Evolutionary conservation across 2,888 invertebrate species (phyloP).

Genomic region (Mimachlamys varia): DNA sequence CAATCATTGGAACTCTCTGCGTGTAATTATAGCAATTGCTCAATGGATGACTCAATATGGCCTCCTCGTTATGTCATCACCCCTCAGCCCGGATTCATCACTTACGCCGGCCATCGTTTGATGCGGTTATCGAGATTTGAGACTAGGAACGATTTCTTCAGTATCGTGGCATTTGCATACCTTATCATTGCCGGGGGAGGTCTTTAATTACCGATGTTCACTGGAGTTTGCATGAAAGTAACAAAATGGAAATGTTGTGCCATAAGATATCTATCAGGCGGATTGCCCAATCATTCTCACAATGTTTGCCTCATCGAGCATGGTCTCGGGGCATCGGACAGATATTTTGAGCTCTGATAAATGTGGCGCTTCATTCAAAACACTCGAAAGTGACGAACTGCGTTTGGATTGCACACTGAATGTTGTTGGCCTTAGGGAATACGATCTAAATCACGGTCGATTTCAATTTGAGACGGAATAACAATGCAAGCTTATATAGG

Average conservation of each 20-base stretch:
- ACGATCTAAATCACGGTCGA: neutral
- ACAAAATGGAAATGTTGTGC: slow-evolving; percentile 36
- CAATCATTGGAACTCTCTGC: slow-evolving; percentile 12
- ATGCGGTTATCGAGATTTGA: slow-evolving; percentile 31
- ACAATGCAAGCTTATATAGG: neutral
- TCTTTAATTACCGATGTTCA: slow-evolving; percentile 29
- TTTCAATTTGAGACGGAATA: neutral
- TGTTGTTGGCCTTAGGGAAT: neutral
- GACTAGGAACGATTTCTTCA: slow-evolving; percentile 7
- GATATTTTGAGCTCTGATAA: neutral
- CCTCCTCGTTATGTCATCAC: neutral
- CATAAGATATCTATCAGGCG: slow-evolving; percentile 25
- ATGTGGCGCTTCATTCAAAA: neutral
- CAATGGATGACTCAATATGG: slow-evolving; percentile 24
- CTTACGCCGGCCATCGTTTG: neutral
- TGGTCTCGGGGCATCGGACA: slow-evolving; percentile 16
- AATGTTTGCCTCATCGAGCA: slow-evolving; percentile 8
- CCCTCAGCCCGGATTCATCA: neutral
- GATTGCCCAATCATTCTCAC: slow-evolving; percentile 14
- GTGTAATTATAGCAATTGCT: neutral
- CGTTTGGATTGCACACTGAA: neutral
- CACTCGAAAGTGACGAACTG: neutral
- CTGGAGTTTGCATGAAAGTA: slow-evolving; percentile 14
- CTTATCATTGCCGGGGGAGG: slow-evolving; percentile 17
- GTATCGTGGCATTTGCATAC: slow-evolving; percentile 22